phyloP scores from a whole-genome alignment of 1,140 invertebrate genomes.

The Ruditapes philippinarum region DNA sequence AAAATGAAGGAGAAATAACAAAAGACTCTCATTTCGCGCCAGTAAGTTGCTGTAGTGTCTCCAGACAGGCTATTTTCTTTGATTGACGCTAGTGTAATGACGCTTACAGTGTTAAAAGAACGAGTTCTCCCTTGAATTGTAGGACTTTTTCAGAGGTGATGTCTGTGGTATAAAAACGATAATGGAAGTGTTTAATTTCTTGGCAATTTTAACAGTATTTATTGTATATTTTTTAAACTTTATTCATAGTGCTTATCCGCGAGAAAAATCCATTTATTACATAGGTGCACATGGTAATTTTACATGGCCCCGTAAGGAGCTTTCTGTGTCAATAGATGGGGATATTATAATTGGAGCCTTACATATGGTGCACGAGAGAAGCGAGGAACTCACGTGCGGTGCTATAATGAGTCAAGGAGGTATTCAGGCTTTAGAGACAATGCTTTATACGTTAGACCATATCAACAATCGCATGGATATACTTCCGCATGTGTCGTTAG shows the following conservation, averaged over 20 bases:
- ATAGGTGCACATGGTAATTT: conserved; percentile 78
- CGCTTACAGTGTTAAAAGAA: neutral
- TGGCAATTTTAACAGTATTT: neutral
- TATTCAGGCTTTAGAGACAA: conserved; percentile 94
- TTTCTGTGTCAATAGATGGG: conserved; percentile 94
- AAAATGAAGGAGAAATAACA: too few relatives aligned
- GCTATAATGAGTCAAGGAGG: conserved; percentile 98
- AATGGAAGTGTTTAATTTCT: neutral
- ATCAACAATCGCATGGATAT: conserved; percentile 90
- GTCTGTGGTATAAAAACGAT: neutral
- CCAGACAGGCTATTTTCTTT: too few relatives aligned
- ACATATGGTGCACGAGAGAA: conserved; percentile 98
- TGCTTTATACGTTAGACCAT: conserved; percentile 96
- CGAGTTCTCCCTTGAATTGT: neutral
- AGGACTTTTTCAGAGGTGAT: neutral
- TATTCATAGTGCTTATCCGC: neutral
- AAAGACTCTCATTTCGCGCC: too few relatives aligned
- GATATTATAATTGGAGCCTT: conserved; percentile 93
- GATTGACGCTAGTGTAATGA: neutral
- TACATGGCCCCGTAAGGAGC: conserved; percentile 93
- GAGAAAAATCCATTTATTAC: conserved; percentile 49
- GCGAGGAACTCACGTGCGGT: conserved; percentile 93
- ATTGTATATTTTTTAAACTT: neutral
- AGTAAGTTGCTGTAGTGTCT: too few relatives aligned
- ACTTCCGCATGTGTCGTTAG: conserved; percentile 92